Evolutionary conservation across 2,797 vertebrate species (phyloP), one percentile per base, ranked within the genome.

Genomic region (Scolopax rusticola): DNA sequence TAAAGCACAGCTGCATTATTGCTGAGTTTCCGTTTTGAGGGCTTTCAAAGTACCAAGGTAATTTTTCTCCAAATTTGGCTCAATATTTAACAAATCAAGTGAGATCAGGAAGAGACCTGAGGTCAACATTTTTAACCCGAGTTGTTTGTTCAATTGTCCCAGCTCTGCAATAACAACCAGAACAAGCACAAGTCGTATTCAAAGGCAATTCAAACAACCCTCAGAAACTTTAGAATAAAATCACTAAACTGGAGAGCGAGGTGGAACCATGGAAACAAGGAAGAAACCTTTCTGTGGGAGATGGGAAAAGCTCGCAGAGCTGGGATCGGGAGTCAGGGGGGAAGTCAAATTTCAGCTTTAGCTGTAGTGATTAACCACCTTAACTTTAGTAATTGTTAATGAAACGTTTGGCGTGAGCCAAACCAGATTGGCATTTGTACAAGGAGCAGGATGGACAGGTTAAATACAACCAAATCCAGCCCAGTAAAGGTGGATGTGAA

Each of bases 31-130:
- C 64, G 33, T 93, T 96, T 50, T 94, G 86, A 95, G 41, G 36
- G 30, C 57, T 94, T 90, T 94, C 95, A 92, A 94, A 96, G 88
- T 95, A 90, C 84, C 68, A 70, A 92, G 86, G 94, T 96, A 97
- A 96, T 96, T 93, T 96, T 97, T 96, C 89, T 94, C 81, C 81
- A 93, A 83, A 94, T 96, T 95, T 92, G 75, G 91, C 86, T 96
- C 94, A 96, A 95, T 97, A 78, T 97, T 97, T 97, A 97, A 95
- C 94, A 93, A 92, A 89, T 65, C 0, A 3, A 94, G 25, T 64
- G 71, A 95, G 71, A 94, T 95, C 88, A 92, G 91, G 68, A 95
- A 96, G 75, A 60, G 68, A 92, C 45, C 10, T 5, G 12, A 94
- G 93, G 94, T 97, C 91, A 97, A 87, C 68, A 30, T 89, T 95